Evolutionary conservation across 2,888 invertebrate genomes (phyloP), one percentile per base, ranked within the genome.

Genomic region (Pterostichus madidus): DNA sequence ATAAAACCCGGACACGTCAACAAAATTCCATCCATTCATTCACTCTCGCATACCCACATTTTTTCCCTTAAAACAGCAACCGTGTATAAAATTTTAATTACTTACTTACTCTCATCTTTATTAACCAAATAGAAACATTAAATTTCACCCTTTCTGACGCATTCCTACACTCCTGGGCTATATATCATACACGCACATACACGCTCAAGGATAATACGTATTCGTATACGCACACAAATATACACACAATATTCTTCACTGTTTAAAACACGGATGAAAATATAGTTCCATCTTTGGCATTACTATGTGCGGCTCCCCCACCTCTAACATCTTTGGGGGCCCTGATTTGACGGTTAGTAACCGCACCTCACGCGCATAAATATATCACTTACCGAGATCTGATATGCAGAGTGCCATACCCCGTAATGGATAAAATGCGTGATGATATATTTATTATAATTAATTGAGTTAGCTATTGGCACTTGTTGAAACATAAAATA

Each of bases 1-100:
- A 71, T 71, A 71, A 71, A 71, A 71, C 68, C 44, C 46, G 11
- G 68, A 44, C 39, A 6, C 64, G 17, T 13, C 17, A 56, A 56
- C 56, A 56, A 17, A 56, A 71, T 71, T 71, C 24, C 44, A 17
- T 64, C 68, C 68, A 71, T 71, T 71, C 39, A 11, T 17, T 17
- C 7, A 6, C 56, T 17, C 24, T 3, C 7, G 44, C 68, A 44
- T 44, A 71, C 17, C 24, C 13, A 32, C 64, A 35, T 24, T 75
- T 75, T 75, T 75, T 75, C 13, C 49, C 32, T 32, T 75, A 75
- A 75, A 49, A 75, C 75, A 52, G 13, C 49, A 75, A 32, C 56
- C 68, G 68, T 44, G 53, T 39, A 24, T 56, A 77, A 77, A 53
- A 77, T 77, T 77, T 77, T 77, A 77, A 77, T 77, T 77, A 77